Evolutionary conservation across 1,140 invertebrate genomes (phyloP).

Genomic region (Halyomorpha halys): DNA sequence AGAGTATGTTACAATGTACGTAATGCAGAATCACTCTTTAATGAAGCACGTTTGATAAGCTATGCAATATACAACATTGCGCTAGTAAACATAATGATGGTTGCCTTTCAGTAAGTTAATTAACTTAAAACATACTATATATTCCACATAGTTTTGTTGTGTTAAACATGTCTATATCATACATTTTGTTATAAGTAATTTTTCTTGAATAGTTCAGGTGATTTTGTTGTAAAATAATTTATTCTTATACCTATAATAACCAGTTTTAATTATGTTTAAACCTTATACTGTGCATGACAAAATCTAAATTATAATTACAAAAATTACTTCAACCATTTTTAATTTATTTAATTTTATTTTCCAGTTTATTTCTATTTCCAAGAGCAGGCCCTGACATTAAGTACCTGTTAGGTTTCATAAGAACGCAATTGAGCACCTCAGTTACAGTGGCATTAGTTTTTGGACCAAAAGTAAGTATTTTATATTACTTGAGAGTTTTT

Average conservation of each 20-base stretch:
- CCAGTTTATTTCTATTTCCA: slow-evolving; percentile 71
- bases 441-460: slow-evolving; percentile 75
- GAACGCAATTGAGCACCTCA: slow-evolving; percentile 76
- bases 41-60: slow-evolving; percentile 82
- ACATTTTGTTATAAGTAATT: too few relatives aligned
- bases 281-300: too few relatives aligned
- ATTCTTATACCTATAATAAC: too few relatives aligned
- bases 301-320: too few relatives aligned
- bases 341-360: slow-evolving; percentile 27
- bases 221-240: too few relatives aligned
- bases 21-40: slow-evolving; percentile 83
- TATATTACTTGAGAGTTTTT: not conserved
- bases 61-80: slow-evolving; percentile 92
- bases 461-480: slow-evolving; percentile 61
- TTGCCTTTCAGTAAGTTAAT: slow-evolving; percentile 75
- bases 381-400: slow-evolving; percentile 79
- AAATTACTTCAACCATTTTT: too few relatives aligned
- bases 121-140: not conserved
- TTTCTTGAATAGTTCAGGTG: too few relatives aligned
- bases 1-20: slow-evolving; percentile 81
- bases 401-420: slow-evolving; percentile 73
- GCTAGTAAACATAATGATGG: slow-evolving; percentile 79
- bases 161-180: too few relatives aligned
- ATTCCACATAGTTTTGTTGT: too few relatives aligned
- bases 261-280: too few relatives aligned